Evolutionary conservation across 2,888 invertebrate species (phyloP).

Genomic region (Polyommatus icarus): DNA sequence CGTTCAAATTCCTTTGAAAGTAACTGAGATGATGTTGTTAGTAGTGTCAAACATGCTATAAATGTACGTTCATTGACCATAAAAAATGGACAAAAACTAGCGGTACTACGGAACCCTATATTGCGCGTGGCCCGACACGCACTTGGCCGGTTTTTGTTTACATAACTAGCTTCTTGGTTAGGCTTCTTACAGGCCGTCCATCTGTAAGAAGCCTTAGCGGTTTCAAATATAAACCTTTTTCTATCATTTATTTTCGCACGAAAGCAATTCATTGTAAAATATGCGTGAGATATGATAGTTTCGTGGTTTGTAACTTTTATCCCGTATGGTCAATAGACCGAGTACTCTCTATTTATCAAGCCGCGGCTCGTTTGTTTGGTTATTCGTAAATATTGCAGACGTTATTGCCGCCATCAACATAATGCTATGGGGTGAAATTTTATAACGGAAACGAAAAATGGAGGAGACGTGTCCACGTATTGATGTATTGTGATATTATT

Average conservation of each 20-base stretch:
- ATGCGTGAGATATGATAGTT: constrained; percentile 42
- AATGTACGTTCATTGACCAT: too few relatives aligned
- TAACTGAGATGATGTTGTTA: too few relatives aligned
- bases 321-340: constrained; percentile 68
- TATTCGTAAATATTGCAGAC: constrained; percentile 79
- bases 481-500: constrained; percentile 59
- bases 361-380: constrained; percentile 71
- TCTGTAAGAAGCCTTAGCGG: too few relatives aligned
- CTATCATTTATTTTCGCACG: neutral
- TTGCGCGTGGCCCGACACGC: too few relatives aligned
- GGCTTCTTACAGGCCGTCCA: too few relatives aligned
- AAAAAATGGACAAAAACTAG: too few relatives aligned
- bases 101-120: too few relatives aligned
- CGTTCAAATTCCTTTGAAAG: too few relatives aligned
- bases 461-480: constrained; percentile 69
- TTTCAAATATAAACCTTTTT: too few relatives aligned
- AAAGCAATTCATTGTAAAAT: neutral
- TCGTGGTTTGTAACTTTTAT: constrained; percentile 52
- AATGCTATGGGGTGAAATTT: constrained; percentile 78
- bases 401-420: constrained; percentile 79
- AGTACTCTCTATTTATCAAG: constrained; percentile 70
- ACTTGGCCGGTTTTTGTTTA: too few relatives aligned
- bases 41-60: too few relatives aligned
- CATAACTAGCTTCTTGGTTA: too few relatives aligned
- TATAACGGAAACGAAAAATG: constrained; percentile 77